These are phyloP conservation scores for Globodera ellingtonae DNA, from an alignment of 1,140 invertebrate species.

Conservation along the genomic window DNA sequence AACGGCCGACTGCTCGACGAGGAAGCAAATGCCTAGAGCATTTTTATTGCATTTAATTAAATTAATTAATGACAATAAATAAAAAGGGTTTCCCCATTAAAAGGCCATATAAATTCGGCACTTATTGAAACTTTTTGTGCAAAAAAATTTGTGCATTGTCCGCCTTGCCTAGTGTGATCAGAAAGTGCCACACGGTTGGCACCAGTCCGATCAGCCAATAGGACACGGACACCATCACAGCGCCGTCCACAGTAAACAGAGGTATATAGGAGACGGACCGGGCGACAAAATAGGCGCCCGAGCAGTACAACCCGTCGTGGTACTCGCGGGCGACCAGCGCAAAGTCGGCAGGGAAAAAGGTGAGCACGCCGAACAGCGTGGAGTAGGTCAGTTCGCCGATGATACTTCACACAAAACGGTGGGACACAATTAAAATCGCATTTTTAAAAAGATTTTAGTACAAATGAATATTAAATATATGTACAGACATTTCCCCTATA, in stretches of 20 bases:
- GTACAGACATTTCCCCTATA: too few relatives aligned
- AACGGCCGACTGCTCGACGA: conserved; percentile 61
- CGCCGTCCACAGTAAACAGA: conserved; percentile 62
- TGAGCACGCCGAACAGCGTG: conserved; percentile 61
- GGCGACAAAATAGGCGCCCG: conserved; percentile 57
- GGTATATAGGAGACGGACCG: conserved; percentile 59
- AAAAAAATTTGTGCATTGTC: not conserved
- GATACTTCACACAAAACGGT: conserved; percentile 12
- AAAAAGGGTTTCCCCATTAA: not conserved
- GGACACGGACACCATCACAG: conserved; percentile 52
- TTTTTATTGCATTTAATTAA: not conserved
- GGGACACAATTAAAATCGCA: not conserved
- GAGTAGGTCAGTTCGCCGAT: conserved; percentile 60
- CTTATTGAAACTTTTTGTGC: not conserved
- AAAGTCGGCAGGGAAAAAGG: conserved; percentile 60
- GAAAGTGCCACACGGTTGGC: conserved; percentile 44
- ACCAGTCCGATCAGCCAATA: conserved; percentile 61
- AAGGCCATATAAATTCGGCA: not conserved
- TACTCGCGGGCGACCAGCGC: conserved; percentile 62
- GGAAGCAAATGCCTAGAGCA: conserved; percentile 48
- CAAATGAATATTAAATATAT: conserved; percentile 5
- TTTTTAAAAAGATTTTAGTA: conserved; percentile 14
- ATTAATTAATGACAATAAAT: not conserved
- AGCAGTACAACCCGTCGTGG: conserved; percentile 61
- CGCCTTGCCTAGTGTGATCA: conserved; percentile 30